Evolutionary conservation across 2,888 invertebrate species (phyloP).

Genomic region (Eretmocerus hayati): DNA sequence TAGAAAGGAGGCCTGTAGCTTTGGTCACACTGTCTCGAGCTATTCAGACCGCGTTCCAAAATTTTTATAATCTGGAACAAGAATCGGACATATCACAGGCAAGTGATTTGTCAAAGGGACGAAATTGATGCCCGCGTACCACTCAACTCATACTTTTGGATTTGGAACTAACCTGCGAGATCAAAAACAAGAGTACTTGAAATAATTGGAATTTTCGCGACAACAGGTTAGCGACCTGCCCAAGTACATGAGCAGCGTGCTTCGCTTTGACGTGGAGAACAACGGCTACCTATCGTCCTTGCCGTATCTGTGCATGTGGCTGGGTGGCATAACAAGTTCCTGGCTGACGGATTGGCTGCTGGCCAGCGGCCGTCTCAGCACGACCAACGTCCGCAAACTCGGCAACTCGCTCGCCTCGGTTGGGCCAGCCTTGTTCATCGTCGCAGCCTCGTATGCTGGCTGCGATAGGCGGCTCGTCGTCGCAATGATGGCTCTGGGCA

Average conservation of each 20-base stretch:
- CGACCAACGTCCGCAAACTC: conserved; percentile 46
- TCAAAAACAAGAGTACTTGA: too few species aligned
- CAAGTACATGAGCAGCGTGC: conserved; percentile 45
- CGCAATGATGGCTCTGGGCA: conserved; percentile 45
- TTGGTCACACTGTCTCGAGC: too few species aligned
- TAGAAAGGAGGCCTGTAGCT: too few species aligned
- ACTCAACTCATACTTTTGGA: too few species aligned
- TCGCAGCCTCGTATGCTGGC: conserved; percentile 48
- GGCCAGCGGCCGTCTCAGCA: conserved; percentile 35
- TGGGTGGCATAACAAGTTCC: conserved; percentile 42
- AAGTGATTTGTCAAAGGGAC: too few species aligned
- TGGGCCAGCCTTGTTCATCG: conserved; percentile 47
- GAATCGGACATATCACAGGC: too few species aligned
- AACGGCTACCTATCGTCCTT: conserved; percentile 47
- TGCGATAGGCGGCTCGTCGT: conserved; percentile 46
- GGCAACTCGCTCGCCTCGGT: conserved; percentile 49
- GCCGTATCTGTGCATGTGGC: conserved; percentile 48
- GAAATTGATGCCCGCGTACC: too few species aligned
- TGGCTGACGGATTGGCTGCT: conserved; percentile 46
- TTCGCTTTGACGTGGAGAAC: conserved; percentile 44
- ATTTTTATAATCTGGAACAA: too few species aligned
- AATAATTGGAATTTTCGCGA: too few species aligned
- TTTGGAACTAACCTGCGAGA: too few species aligned
- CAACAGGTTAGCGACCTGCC: conserved; percentile 46
- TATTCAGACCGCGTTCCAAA: too few species aligned